These are phyloP conservation scores for Ethmia dodecea DNA, from an alignment of 2,888 invertebrate genomes.

Conservation along the genomic window DNA sequence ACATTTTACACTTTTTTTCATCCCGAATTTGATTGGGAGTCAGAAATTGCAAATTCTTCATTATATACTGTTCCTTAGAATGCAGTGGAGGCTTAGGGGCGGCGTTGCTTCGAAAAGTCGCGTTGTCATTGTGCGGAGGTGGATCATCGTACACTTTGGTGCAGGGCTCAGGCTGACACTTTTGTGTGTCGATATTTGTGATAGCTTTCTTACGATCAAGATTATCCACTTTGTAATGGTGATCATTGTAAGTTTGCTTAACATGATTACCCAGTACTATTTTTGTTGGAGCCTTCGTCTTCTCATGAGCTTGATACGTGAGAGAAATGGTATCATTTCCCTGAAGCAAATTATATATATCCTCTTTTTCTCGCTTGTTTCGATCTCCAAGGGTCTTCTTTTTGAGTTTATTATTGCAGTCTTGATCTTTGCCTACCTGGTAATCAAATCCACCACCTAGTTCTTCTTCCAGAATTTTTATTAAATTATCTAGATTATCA, in stretches of 20 bases:
- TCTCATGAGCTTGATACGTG: too few species aligned
- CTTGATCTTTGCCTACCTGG: constrained; percentile 11
- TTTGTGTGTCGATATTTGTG: constrained; percentile 37
- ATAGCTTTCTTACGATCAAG: constrained; percentile 42
- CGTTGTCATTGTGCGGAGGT: constrained; percentile 17
- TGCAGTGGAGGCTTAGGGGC: constrained; percentile 15
- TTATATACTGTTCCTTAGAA: constrained; percentile 23
- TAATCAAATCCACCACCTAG: constrained; percentile 38
- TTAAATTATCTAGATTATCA: constrained; percentile 53
- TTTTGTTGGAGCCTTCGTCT: constrained; percentile 35
- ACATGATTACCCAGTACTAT: constrained; percentile 35
- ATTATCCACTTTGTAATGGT: constrained; percentile 32
- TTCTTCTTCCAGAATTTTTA: constrained; percentile 62
- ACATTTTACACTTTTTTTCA: constrained; percentile 58
- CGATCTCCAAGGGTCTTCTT: constrained; percentile 15
- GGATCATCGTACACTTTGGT: constrained; percentile 17
- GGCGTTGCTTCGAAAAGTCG: constrained; percentile 14
- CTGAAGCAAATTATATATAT: too few species aligned
- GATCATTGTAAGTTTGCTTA: constrained; percentile 35
- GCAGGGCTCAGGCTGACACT: constrained; percentile 27
- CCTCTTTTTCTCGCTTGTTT: constrained; percentile 19
- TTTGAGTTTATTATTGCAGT: constrained; percentile 2
- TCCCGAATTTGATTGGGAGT: constrained; percentile 35
- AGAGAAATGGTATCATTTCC: background rate
- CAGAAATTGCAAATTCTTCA: constrained; percentile 34